phyloP scores from a whole-genome alignment of 2,888 invertebrate genomes.

The Quadroppia sp. region DNA sequence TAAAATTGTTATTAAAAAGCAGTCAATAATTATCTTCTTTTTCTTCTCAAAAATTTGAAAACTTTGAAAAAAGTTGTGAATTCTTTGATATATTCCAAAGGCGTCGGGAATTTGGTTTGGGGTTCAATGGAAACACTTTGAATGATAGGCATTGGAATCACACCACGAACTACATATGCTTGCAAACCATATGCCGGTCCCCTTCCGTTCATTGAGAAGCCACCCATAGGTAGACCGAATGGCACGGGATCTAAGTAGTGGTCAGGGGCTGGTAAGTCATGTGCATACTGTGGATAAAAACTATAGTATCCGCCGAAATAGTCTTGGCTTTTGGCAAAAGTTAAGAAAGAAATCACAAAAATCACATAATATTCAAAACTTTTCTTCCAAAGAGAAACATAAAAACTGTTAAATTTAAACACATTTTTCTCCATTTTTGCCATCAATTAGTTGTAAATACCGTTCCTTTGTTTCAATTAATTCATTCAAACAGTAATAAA shows the following conservation, averaged over 20 bases:
- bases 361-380: neutral
- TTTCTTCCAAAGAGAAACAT: neutral
- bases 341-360: neutral
- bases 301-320: constrained; percentile 37
- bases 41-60: constrained; percentile 1
- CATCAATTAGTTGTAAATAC: neutral
- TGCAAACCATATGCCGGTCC: constrained; percentile 32
- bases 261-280: constrained; percentile 25
- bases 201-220: constrained; percentile 38
- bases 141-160: constrained; percentile 8
- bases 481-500: too few relatives aligned
- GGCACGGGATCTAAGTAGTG: constrained; percentile 31
- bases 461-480: too few relatives aligned
- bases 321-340: constrained; percentile 28
- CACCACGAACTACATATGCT: constrained; percentile 36
- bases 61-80: constrained; percentile 19
- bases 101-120: constrained; percentile 14
- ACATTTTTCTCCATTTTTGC: neutral
- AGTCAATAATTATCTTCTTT: neutral
- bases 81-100: constrained; percentile 24
- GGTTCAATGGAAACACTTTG: constrained; percentile 11
- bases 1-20: neutral
- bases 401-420: neutral
- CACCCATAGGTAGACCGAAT: constrained; percentile 40
- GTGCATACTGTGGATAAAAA: constrained; percentile 32